A percentile compares a stretch with the other conserved stretches of the same genome.
Conservation (phyloP, 2,113 vertebrate species). For the Ceyx margarethae region DNA sequence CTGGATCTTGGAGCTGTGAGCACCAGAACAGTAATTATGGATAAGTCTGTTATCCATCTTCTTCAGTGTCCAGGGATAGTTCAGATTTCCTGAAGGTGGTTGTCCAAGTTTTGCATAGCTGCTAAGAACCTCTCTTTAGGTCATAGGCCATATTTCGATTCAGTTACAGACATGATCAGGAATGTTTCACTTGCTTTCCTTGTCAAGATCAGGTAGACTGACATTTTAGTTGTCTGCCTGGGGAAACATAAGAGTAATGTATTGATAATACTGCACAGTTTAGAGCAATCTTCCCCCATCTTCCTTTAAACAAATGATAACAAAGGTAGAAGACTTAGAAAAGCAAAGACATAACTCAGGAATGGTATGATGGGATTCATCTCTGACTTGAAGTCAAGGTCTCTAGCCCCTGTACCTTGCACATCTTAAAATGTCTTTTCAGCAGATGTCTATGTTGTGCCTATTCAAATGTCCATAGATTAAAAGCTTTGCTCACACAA, state of each 20-base stretch:
- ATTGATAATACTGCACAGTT: neutral
- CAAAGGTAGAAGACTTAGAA: neutral
- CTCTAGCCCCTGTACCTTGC: neutral
- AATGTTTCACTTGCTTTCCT: neutral
- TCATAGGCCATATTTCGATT: neutral
- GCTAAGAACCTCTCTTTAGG: neutral
- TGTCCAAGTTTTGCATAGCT: neutral
- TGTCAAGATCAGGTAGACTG: neutral
- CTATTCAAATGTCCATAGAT: neutral
- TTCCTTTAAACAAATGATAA: neutral
- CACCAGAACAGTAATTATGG: neutral
- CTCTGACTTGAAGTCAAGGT: neutral
- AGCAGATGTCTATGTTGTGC: neutral
- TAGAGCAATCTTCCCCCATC: neutral
- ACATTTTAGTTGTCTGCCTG: neutral
- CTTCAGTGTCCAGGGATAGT: neutral
- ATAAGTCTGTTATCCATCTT: neutral
- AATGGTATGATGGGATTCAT: neutral
- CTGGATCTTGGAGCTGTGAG: neutral
- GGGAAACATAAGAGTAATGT: neutral
- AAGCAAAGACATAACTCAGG: neutral
- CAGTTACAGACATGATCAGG: neutral
- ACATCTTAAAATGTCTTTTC: neutral
- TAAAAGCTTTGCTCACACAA: constrained; percentile 12
- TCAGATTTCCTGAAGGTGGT: neutral